Evolutionary conservation across 2,888 invertebrate genomes (phyloP), one percentile per base, ranked within the genome.

Genomic region (Eupithecia subfuscata): DNA sequence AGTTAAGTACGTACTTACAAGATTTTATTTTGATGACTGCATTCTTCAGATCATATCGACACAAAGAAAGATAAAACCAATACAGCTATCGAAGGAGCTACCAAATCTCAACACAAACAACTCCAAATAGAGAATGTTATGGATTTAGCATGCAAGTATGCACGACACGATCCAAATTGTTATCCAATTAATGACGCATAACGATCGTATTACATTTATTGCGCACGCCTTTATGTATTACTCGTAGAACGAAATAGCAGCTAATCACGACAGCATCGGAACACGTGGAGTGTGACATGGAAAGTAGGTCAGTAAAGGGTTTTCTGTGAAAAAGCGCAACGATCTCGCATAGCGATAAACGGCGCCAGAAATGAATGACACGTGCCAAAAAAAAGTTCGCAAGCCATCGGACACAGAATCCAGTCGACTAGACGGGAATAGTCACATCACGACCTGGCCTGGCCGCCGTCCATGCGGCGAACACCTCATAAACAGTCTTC

Each of bases 401-500:
- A 84, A 87, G 86, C 88, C 87, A 89, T 90, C 87, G 88, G 90
- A 89, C 89, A 89, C 88, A 87, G 87, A 88, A 89, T 90, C 88
- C 89, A 88, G 90, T 85, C 85, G 86, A 90, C 89, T 89, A 92
- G 94, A 93, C 94, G 94, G 94, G 94, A 95, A 95, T 95, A 95
- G 94, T 93, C 93, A 85, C 92, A 90, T 89, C 91, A 86, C 87
- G 87, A 84, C 94, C 94, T 91, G 94, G 94, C 94, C 92, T 94
- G 94, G 94, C 94, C 86, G 85, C 84, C 89, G 92, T 92, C 94
- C 94, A 95, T 93, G 85, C 86, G 79, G 79, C 79, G 82, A 80
- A 81, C 80, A 83, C 82, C 81, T 83, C 81, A 82, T 84, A 88
- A 87, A 88, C 84, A 76, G 89, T 85, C 89, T 82, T 85, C 90